These are phyloP conservation scores for Diadumene lineata DNA, from an alignment of 92 coral and sea anemone genomes.

Conservation along the genomic window DNA sequence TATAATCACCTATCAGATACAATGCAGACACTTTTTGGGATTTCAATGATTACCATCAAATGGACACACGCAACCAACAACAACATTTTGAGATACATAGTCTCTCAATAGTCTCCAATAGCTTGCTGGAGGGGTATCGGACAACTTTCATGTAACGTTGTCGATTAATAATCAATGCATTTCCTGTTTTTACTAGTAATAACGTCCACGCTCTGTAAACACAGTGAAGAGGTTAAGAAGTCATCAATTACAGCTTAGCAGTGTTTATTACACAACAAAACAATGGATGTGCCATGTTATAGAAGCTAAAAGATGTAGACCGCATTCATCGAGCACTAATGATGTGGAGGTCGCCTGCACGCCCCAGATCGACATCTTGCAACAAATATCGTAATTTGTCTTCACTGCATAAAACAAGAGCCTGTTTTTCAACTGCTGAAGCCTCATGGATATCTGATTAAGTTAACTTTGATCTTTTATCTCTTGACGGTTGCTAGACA, in stretches of 20 bases:
- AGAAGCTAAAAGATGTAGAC: neutral
- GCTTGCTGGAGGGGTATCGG: neutral
- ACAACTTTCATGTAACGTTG: neutral
- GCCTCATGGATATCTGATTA: slow-evolving; percentile 34
- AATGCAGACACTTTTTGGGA: slow-evolving; percentile 13
- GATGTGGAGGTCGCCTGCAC: neutral
- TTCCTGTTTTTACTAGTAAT: slow-evolving; percentile 1
- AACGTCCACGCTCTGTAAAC: slow-evolving; percentile 13
- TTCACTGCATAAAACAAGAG: slow-evolving; percentile 18
- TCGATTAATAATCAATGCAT: neutral
- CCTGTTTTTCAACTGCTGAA: slow-evolving; percentile 28
- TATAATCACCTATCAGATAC: neutral
- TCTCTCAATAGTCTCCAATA: neutral
- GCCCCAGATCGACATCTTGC: neutral
- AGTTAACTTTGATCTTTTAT: slow-evolving; percentile 23
- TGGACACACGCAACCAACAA: slow-evolving; percentile 13
- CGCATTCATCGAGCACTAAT: neutral
- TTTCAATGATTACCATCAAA: slow-evolving; percentile 11
- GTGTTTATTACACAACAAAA: slow-evolving; percentile 16
- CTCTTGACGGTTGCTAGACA: slow-evolving; percentile 36
- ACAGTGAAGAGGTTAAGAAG: slow-evolving; percentile 21
- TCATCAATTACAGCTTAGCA: slow-evolving; percentile 16
- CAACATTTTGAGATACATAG: no score
- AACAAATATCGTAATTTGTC: neutral
- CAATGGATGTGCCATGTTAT: neutral